Evolutionary conservation across 2,113 vertebrate genomes (phyloP).

Genomic region (Cathartes aura): DNA sequence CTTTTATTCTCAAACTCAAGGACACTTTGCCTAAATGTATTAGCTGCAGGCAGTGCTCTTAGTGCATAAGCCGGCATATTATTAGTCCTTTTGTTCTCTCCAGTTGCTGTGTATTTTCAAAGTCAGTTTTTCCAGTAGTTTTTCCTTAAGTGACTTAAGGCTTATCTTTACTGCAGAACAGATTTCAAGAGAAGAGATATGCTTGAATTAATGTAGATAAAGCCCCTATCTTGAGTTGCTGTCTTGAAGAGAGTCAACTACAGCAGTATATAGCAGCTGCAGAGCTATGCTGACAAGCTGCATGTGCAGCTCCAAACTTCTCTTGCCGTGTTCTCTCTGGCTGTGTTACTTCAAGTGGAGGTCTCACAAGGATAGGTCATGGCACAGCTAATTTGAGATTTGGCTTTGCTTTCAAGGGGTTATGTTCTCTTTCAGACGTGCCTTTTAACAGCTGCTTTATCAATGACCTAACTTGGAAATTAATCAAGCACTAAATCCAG

Average conservation of each 20-base stretch:
- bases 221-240: not conserved
- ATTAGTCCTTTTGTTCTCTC: not conserved
- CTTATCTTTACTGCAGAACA: not conserved
- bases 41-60: not conserved
- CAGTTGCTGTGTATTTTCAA: not conserved
- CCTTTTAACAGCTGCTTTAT: conserved; percentile 40
- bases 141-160: not conserved
- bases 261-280: not conserved
- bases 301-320: accelerated
- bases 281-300: not conserved
- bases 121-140: not conserved
- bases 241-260: not conserved
- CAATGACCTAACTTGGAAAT: conserved; percentile 11
- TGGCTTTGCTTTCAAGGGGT: conserved; percentile 13
- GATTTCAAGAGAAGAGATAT: not conserved
- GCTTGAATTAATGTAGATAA: not conserved
- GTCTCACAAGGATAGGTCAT: not conserved
- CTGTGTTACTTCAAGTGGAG: not conserved
- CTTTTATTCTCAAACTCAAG: not conserved
- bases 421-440: not conserved
- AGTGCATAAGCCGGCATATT: accelerated
- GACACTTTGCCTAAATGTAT: not conserved
- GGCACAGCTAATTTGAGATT: conserved; percentile 8
- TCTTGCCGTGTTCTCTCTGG: not conserved
- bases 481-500: not conserved